Conservation (phyloP, 2,797 vertebrate genomes). For the Hoplostethus mediterraneus region DNA sequence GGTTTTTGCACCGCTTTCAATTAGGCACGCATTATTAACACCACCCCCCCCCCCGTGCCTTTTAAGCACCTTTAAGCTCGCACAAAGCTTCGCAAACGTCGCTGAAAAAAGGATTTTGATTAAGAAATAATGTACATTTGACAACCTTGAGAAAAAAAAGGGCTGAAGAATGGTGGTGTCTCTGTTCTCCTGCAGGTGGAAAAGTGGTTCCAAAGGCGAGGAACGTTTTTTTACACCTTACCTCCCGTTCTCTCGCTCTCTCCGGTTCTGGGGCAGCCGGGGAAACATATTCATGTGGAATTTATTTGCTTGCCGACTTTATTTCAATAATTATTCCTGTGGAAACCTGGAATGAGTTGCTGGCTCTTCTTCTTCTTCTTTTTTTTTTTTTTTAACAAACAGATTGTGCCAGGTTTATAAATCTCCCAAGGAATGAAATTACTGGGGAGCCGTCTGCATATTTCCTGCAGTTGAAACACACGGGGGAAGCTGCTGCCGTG, state of each 20-base stretch:
- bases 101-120: conserved; percentile 67
- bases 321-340: conserved; percentile 65
- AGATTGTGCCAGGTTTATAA: conserved; percentile 47
- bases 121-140: conserved; percentile 56
- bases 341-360: conserved; percentile 54
- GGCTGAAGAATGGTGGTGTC: conserved; percentile 26
- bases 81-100: conserved; percentile 39
- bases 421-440: conserved; percentile 56
- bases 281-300: conserved; percentile 43
- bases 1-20: conserved; percentile 59
- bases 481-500: conserved; percentile 50
- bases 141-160: conserved; percentile 45
- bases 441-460: conserved; percentile 38
- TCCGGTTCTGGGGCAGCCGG: conserved; percentile 1
- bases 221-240: conserved; percentile 25
- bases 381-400: not conserved
- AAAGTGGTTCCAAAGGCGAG: conserved; percentile 20
- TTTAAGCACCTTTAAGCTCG: conserved; percentile 59
- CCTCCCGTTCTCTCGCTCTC: conserved; percentile 28
- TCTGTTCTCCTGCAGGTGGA: conserved; percentile 23
- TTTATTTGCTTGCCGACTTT: conserved; percentile 55
- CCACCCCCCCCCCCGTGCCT: conserved; percentile 22
- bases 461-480: conserved; percentile 47
- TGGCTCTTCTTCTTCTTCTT: conserved; percentile 13
- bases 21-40: conserved; percentile 65